Evolutionary conservation across 2,113 vertebrate genomes (phyloP).

Genomic region (Otus sunia): DNA sequence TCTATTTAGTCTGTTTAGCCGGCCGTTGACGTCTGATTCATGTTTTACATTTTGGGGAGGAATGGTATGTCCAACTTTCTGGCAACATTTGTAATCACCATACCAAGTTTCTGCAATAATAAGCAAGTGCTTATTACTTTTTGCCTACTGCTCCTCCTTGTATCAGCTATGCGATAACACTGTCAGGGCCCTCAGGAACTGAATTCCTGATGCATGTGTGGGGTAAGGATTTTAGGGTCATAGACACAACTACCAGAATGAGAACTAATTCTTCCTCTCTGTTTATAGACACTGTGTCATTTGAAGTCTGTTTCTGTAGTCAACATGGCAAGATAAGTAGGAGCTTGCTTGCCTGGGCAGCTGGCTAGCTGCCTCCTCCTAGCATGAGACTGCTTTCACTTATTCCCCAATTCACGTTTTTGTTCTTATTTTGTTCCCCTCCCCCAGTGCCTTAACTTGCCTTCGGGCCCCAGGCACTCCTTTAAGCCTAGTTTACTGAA

Average conservation of each 20-base stretch:
- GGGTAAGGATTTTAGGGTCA: background rate
- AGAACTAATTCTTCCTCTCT: conserved; percentile 2
- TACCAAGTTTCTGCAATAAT: background rate
- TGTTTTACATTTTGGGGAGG: background rate
- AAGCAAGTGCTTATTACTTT: background rate
- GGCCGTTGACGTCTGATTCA: background rate
- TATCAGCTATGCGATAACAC: background rate
- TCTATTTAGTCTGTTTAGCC: background rate
- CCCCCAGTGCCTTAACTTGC: background rate
- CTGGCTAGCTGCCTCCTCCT: conserved; percentile 1
- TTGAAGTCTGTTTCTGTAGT: conserved; percentile 32
- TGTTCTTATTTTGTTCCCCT: background rate
- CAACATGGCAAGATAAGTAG: conserved; percentile 12
- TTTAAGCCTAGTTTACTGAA: background rate
- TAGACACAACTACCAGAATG: background rate
- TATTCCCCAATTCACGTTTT: background rate
- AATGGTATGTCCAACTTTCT: background rate
- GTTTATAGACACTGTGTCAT: background rate
- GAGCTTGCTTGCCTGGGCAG: conserved; percentile 3
- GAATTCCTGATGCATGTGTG: background rate
- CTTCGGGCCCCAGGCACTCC: background rate
- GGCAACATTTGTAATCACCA: background rate
- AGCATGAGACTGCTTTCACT: background rate
- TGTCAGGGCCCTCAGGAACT: background rate
- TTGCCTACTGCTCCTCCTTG: background rate